Base-by-base conservation (phyloP, 2,888 invertebrate genomes). In the Epirrita christyi region DNA sequence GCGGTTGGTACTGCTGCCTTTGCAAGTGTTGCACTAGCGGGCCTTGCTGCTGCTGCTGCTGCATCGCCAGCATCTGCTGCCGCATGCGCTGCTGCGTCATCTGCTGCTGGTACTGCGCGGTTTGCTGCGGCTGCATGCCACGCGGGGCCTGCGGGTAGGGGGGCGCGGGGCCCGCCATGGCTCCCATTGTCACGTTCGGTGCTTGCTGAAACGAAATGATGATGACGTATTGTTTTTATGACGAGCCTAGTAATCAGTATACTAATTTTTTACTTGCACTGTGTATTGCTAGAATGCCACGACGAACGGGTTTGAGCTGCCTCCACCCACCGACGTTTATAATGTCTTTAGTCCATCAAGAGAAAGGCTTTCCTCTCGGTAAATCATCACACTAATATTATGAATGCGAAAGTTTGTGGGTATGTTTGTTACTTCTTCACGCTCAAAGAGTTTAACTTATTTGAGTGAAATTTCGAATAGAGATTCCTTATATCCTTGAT, bases 121-220 rank as follows among this genome's bases (percentile, higher is more conserved):
- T 92, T 63, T 93, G 93, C 70, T 93, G 94, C 53, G 88, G 86
- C 70, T 93, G 93, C 81, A 88, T 85, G 55, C 73, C 80, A 53
- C 96, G 93, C 6, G 61, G 60, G 2, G 49, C 62, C 15, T 59
- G 59, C 8, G 95, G 95, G 85, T 97, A 97, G 0, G 96, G 96
- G 0, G 96, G 96, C 9, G 96, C 96, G 0, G 96, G 95, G 7
- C 95, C 96, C 51, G 94, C 95, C 94, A 95, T 95, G 0, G 94
- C 92, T 50, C 95, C 95, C 97, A 97, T 97, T 0, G 97, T 96
- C 1, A 97, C 97, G 80, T 97, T 97, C 1, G 97, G 97, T 2
- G 96, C 95, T 90, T 95, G 93, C 77, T 77, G 71, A 5, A 63
- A 41, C 14, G 6, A 21, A 21, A 21, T 21, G 21, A 21, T 4